Conservation (phyloP, 2,888 invertebrate species). For the Cheilosia impressa region DNA sequence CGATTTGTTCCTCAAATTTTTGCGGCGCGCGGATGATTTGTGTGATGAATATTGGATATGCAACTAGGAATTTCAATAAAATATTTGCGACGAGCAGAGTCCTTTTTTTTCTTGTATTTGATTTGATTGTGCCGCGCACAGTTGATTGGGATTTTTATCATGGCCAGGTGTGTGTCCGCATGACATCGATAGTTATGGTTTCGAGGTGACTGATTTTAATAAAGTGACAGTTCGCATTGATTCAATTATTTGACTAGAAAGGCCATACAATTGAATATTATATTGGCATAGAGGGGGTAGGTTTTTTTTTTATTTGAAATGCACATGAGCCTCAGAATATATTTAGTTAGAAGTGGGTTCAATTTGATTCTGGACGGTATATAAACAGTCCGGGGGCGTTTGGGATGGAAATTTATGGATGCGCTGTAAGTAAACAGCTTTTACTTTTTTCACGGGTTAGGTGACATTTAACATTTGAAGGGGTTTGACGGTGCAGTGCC, state of each 20-base stretch:
- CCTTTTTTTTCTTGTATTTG: slow-evolving; percentile 9
- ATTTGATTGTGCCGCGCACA: neutral
- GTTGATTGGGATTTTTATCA: neutral
- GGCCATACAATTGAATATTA: neutral
- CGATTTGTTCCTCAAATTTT: slow-evolving; percentile 17
- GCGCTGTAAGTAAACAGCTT: too few relatives aligned
- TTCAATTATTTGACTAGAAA: slow-evolving; percentile 7
- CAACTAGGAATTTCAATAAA: slow-evolving; percentile 15
- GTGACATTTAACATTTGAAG: too few relatives aligned
- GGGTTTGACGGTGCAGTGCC: too few relatives aligned
- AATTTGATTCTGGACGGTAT: too few relatives aligned
- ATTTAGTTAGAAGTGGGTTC: too few relatives aligned
- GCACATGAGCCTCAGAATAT: neutral
- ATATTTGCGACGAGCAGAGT: neutral
- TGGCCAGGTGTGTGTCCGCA: neutral
- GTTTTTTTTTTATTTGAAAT: neutral
- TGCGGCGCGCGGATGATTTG: slow-evolving; percentile 2
- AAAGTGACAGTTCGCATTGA: slow-evolving; percentile 9
- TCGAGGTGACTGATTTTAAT: slow-evolving; percentile 13
- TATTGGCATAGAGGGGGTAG: neutral
- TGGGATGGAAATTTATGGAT: too few relatives aligned
- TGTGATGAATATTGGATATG: slow-evolving; percentile 39
- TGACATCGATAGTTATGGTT: slow-evolving; percentile 44
- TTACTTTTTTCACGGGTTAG: too few relatives aligned
- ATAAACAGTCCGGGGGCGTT: too few relatives aligned